These are phyloP conservation scores for Myiopsitta monachus DNA, from an alignment of 2,113 vertebrate genomes.

Conservation along the genomic window DNA sequence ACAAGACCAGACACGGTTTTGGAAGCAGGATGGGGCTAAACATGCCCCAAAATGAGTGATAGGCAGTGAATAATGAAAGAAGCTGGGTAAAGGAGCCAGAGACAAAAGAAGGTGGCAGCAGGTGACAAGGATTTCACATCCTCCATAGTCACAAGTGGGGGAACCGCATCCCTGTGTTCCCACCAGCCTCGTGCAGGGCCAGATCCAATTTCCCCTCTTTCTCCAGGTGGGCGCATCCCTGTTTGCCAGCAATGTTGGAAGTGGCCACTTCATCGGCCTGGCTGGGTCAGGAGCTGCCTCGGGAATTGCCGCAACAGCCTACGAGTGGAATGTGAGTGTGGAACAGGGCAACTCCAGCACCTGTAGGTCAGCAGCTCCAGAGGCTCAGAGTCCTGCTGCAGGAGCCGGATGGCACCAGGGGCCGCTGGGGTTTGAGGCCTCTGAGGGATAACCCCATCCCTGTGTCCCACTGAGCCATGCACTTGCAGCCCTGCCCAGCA, in stretches of 20 bases:
- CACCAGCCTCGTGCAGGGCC: background rate
- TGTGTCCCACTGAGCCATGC: fast-evolving
- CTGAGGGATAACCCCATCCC: background rate
- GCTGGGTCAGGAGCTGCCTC: constrained; percentile 92
- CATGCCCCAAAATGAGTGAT: background rate
- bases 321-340: constrained; percentile 90
- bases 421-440: background rate
- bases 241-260: constrained; percentile 97
- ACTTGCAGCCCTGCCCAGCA: fast-evolving
- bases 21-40: background rate
- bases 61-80: background rate
- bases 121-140: background rate
- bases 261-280: constrained; percentile 93
- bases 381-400: background rate
- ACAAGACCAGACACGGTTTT: fast-evolving
- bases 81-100: background rate
- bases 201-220: background rate
- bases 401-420: background rate
- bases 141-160: fast-evolving
- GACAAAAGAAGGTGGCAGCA: background rate
- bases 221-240: constrained; percentile 90
- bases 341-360: background rate
- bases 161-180: background rate
- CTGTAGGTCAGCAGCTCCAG: background rate
- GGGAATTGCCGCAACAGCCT: constrained; percentile 85